Evolutionary conservation across 2,797 vertebrate genomes (phyloP).

Genomic region (Pangasius sanitwongsei): DNA sequence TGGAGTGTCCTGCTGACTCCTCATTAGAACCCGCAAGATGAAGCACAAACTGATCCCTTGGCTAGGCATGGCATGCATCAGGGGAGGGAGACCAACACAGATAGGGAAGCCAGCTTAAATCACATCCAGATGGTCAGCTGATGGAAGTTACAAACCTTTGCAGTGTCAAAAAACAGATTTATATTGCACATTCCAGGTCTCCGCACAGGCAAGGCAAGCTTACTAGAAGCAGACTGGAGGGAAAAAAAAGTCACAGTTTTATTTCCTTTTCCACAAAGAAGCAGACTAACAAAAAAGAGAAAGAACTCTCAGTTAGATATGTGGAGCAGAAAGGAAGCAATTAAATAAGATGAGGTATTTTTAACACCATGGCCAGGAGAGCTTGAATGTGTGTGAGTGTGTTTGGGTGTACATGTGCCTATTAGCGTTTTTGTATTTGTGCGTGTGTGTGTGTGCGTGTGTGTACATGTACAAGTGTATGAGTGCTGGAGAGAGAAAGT

Average conservation of each 20-base stretch:
- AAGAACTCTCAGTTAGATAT: constrained; percentile 37
- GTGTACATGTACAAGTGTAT: constrained; percentile 29
- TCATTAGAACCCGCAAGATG: constrained; percentile 55
- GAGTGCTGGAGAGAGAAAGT: constrained; percentile 43
- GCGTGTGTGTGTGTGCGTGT: not conserved
- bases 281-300: constrained; percentile 33
- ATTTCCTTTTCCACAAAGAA: constrained; percentile 38
- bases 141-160: constrained; percentile 14
- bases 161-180: constrained; percentile 34
- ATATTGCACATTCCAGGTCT: constrained; percentile 36
- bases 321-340: constrained; percentile 54
- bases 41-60: constrained; percentile 37
- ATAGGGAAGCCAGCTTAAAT: constrained; percentile 37
- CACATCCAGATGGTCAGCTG: constrained; percentile 51
- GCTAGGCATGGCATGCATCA: constrained; percentile 30
- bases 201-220: not conserved
- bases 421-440: constrained; percentile 15
- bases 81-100: constrained; percentile 29
- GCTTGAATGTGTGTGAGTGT: constrained; percentile 36
- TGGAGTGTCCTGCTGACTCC: constrained; percentile 53
- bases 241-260: not conserved
- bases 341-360: constrained; percentile 58
- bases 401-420: not conserved
- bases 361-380: constrained; percentile 51
- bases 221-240: constrained; percentile 1